Base-by-base conservation (phyloP, 2,888 invertebrate genomes). In the Parascotia fuliginaria region DNA sequence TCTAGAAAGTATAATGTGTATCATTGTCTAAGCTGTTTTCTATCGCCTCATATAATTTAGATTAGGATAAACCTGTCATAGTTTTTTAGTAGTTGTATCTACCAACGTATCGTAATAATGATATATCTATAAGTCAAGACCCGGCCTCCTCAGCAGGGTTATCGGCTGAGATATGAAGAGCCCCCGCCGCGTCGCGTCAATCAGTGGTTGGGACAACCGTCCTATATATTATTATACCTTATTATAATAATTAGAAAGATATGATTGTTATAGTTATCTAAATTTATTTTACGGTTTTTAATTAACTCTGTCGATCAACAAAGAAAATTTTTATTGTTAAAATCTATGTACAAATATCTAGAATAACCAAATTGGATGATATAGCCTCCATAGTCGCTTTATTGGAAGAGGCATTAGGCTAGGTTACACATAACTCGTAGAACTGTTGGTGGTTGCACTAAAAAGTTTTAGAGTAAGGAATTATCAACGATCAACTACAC, bases 121-220 rank as follows among this genome's bases (percentile, higher is more conserved):
- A 44, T 49, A 60, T 56, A 47, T n/a, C n/a, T 49, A 51, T 48
- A 54, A 56, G 65, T 65, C 70, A 61, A 57, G 71, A 67, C 74
- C 72, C 67, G 76, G 69, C 77, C 82, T 77, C 77, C 76, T 71
- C 64, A 42, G 47, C 32, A 47, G 78, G 75, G 78, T 75, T 78
- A 80, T 80, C 81, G 9, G 28, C 3, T 12, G 0, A 13, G 73
- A 73, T 71, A 72, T 45, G 7, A 33, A 43, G 58, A 40, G 65
- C 63, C 65, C 66, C 64, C 57, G 57, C 44, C 42, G 29, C 44
- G 34, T 41, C 39, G 9, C 33, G 11, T 56, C 56, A 62, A 62
- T 58, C 61, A 61, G 48, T 39, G 22, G 50, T 29, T 46, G 45
- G 45, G 60, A 55, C 56, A 50, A 42, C 51, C 61, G 74, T 53